Evolutionary conservation across 2,888 invertebrate species (phyloP).

Genomic region (Meteorus colon): DNA sequence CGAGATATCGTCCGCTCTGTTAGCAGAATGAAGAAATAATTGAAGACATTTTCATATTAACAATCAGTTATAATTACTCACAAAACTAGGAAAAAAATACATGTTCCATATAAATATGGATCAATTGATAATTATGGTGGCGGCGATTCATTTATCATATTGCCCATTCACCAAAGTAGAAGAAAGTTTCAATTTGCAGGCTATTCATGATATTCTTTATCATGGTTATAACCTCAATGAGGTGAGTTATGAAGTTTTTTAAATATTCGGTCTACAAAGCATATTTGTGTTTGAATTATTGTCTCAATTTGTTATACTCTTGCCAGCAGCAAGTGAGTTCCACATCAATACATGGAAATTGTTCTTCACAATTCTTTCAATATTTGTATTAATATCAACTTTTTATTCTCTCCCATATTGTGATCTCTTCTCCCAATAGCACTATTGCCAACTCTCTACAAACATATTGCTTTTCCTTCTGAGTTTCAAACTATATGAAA

Average conservation of each 20-base stretch:
- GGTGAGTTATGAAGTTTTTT: conserved; percentile 75
- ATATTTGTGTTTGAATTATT: not conserved
- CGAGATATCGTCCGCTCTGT: too few relatives aligned
- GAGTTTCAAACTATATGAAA: not conserved
- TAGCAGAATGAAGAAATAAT: too few relatives aligned
- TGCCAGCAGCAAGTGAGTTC: conserved; percentile 18
- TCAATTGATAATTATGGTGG: conserved; percentile 83
- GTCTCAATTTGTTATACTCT: not conserved
- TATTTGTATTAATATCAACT: conserved; percentile 16
- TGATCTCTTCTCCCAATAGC: too few relatives aligned
- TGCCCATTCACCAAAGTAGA: conserved; percentile 99
- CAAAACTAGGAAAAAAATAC: conserved; percentile 29
- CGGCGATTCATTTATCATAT: conserved; percentile 85
- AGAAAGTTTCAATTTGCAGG: conserved; percentile 99
- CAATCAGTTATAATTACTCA: too few relatives aligned
- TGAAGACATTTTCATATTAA: too few relatives aligned
- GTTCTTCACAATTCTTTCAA: not conserved
- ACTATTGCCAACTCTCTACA: too few relatives aligned
- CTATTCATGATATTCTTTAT: conserved; percentile 96
- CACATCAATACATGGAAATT: conserved; percentile 48
- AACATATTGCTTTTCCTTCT: too few relatives aligned
- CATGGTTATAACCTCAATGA: conserved; percentile 87
- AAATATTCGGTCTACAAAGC: not conserved
- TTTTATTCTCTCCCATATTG: not conserved
- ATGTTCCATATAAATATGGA: conserved; percentile 76